Percentiles rank a stretch among this genome's conserved stretches.
Conservation (phyloP, 2,797 vertebrate genomes). For the Anguilla megastoma region DNA sequence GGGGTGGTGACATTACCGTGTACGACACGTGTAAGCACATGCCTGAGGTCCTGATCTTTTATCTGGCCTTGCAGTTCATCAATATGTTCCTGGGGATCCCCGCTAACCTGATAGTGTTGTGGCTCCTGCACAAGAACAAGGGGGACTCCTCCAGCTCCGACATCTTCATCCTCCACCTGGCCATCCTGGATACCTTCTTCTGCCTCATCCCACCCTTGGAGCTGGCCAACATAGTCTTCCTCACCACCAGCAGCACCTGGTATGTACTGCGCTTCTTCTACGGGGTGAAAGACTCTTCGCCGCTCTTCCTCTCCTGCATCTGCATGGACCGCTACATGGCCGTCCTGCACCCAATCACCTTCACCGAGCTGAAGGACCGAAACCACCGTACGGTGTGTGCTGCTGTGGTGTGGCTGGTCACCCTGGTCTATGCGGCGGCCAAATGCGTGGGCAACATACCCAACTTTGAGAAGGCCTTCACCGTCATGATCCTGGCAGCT, state of each 20-base stretch:
- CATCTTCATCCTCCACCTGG: constrained; percentile 73
- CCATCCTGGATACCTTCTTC: constrained; percentile 69
- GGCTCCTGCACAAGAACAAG: constrained; percentile 71
- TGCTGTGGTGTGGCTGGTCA: constrained; percentile 63
- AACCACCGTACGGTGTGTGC: constrained; percentile 57
- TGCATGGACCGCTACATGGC: constrained; percentile 78
- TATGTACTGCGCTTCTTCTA: constrained; percentile 73
- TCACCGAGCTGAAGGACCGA: constrained; percentile 70
- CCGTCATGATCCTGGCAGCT: constrained; percentile 60
- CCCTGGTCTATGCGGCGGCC: constrained; percentile 58
- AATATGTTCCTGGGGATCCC: constrained; percentile 78
- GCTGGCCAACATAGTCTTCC: constrained; percentile 63
- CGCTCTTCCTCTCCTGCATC: constrained; percentile 74
- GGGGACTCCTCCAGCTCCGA: constrained; percentile 70
- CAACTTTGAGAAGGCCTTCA: constrained; percentile 69
- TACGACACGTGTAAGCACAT: constrained; percentile 61
- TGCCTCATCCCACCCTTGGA: constrained; percentile 72
- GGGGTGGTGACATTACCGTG: constrained; percentile 38
- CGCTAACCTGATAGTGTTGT: constrained; percentile 72
- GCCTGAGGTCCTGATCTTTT: constrained; percentile 64
- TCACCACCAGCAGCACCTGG: constrained; percentile 60
- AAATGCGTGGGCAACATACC: constrained; percentile 62
- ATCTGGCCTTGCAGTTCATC: constrained; percentile 67
- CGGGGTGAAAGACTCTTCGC: constrained; percentile 70
- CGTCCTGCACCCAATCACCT: constrained; percentile 72